Evolutionary conservation across 2,797 vertebrate species (phyloP).

Genomic region (Cuculus canorus): DNA sequence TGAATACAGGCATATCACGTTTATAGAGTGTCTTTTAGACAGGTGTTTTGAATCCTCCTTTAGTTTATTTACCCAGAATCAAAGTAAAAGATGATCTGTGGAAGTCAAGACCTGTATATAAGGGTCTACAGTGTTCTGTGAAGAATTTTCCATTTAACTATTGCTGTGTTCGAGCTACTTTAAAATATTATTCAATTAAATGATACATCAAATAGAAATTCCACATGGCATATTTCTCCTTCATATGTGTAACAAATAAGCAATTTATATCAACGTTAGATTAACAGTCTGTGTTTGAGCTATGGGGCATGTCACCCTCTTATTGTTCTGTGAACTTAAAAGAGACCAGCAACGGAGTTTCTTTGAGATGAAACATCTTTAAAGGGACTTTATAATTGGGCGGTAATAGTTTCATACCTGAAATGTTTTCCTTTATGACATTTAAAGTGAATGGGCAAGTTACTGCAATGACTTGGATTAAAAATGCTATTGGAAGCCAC

Average conservation of each 20-base stretch:
- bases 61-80: background rate
- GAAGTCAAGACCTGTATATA: background rate
- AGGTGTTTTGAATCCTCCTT: background rate
- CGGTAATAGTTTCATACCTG: background rate
- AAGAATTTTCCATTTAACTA: background rate
- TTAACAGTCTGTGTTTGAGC: background rate
- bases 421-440: background rate
- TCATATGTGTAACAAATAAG: background rate
- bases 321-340: background rate
- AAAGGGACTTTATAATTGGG: background rate
- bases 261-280: background rate
- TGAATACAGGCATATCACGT: background rate
- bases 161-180: background rate
- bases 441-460: background rate
- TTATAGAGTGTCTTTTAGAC: background rate
- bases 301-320: background rate
- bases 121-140: background rate
- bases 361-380: background rate
- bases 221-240: background rate
- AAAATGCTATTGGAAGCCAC: background rate
- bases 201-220: background rate
- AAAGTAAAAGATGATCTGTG: background rate
- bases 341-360: background rate
- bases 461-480: background rate
- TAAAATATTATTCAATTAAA: background rate